Evolutionary conservation across 2,797 vertebrate species (phyloP).

Genomic region (Knipowitschia caucasica): DNA sequence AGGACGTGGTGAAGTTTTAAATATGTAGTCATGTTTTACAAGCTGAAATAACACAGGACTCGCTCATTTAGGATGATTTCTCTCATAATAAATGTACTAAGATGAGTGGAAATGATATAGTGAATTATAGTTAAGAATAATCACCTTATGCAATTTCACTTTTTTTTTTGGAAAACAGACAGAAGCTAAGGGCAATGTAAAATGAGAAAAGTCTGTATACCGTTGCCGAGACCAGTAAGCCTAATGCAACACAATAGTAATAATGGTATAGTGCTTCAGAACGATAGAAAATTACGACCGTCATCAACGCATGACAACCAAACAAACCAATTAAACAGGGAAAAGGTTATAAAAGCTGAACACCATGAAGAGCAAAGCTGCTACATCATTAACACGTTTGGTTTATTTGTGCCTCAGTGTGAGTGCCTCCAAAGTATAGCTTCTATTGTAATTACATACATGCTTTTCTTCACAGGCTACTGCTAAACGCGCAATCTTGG

Average conservation of each 20-base stretch:
- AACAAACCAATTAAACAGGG: too few relatives aligned
- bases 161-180: not conserved
- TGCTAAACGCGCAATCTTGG: too few relatives aligned
- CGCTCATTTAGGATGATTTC: conserved; percentile 29
- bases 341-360: too few relatives aligned
- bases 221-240: not conserved
- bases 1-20: conserved; percentile 29
- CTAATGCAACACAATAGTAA: too few relatives aligned
- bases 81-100: conserved; percentile 5
- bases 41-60: conserved; percentile 44
- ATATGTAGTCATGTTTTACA: conserved; percentile 40
- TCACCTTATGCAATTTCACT: not conserved
- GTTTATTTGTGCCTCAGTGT: not conserved
- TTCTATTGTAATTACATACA: too few relatives aligned
- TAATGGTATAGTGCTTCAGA: too few relatives aligned
- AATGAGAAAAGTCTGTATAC: not conserved
- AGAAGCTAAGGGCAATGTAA: not conserved
- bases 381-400: too few relatives aligned
- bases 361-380: too few relatives aligned
- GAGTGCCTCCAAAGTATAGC: not conserved
- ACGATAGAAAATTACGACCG: too few relatives aligned
- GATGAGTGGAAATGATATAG: conserved; percentile 4
- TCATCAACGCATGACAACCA: too few relatives aligned
- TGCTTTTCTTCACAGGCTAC: too few relatives aligned
- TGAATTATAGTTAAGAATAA: conserved; percentile 1